A percentile compares a stretch with the other conserved stretches of the same genome.
Conservation (phyloP, 2,797 vertebrate genomes). For the Xenops minutus region DNA sequence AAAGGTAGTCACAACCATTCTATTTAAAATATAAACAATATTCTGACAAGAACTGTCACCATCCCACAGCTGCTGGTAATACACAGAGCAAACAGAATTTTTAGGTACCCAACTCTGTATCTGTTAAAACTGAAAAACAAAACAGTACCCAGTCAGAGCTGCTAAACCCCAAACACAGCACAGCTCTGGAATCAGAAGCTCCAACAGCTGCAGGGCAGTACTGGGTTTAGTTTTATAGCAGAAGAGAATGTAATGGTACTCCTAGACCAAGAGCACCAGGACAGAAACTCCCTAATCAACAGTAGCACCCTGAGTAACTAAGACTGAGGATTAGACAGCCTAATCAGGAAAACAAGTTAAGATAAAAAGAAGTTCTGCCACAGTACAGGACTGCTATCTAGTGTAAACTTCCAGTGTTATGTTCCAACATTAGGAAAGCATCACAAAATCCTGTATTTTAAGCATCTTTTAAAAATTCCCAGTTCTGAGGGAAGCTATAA, state of each 20-base stretch:
- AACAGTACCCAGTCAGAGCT: neutral
- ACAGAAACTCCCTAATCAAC: neutral
- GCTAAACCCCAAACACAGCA: neutral
- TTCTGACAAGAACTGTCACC: neutral
- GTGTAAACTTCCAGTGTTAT: neutral
- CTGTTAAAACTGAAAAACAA: neutral
- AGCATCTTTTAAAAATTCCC: neutral
- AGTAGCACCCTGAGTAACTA: neutral
- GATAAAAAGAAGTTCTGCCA: neutral
- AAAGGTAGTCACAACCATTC: neutral
- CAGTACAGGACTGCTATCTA: neutral
- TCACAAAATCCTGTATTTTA: neutral
- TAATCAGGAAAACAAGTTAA: neutral
- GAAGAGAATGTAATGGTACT: neutral
- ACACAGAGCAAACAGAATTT: neutral
- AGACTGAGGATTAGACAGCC: neutral
- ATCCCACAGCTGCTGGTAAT: neutral
- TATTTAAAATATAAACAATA: neutral
- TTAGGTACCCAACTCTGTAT: neutral
- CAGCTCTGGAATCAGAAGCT: neutral
- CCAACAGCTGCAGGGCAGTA: neutral
- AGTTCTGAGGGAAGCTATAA: neutral
- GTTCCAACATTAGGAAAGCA: neutral
- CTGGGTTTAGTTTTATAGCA: fast-evolving
- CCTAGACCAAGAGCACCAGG: neutral